Evolutionary conservation across 2,888 invertebrate species (phyloP).

Genomic region (Drosophila picticornis): DNA sequence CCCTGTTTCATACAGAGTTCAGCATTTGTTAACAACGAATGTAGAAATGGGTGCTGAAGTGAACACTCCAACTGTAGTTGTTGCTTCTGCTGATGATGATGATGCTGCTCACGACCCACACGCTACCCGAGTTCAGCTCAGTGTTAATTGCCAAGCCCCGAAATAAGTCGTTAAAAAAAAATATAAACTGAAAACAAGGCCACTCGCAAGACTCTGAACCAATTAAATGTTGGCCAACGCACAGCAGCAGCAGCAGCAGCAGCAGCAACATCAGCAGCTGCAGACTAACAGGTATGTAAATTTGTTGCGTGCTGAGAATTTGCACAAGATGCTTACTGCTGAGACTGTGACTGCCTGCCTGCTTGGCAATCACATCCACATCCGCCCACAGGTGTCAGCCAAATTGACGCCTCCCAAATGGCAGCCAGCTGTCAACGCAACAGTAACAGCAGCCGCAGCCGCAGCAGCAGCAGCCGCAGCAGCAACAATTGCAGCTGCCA

Average conservation of each 20-base stretch:
- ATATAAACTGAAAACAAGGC: slow-evolving; percentile 59
- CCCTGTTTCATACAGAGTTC: slow-evolving; percentile 52
- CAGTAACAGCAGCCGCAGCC: slow-evolving; percentile 19
- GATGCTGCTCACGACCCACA: slow-evolving; percentile 63
- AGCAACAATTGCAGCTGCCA: slow-evolving; percentile 56
- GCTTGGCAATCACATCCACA: slow-evolving; percentile 1
- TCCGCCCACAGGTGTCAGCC: slow-evolving; percentile 70
- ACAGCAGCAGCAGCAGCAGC: slow-evolving; percentile 18
- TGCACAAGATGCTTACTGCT: slow-evolving; percentile 49
- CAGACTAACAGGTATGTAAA: slow-evolving; percentile 53
- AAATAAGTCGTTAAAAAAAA: slow-evolving; percentile 41
- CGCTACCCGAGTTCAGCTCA: slow-evolving; percentile 66
- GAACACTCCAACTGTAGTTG: slow-evolving; percentile 1
- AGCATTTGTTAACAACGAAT: slow-evolving; percentile 42
- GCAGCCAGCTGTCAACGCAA: slow-evolving; percentile 68
- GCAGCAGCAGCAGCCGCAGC: slow-evolving; percentile 41
- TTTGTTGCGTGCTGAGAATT: slow-evolving; percentile 52
- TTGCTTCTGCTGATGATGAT: slow-evolving; percentile 14
- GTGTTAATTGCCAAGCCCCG: slow-evolving; percentile 76
- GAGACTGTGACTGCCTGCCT: background rate
- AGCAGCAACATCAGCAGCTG: slow-evolving; percentile 28
- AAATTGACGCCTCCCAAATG: slow-evolving; percentile 58
- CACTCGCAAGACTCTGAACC: slow-evolving; percentile 62
- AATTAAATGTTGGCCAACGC: slow-evolving; percentile 76
- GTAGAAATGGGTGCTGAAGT: slow-evolving; percentile 28